Conservation (phyloP, 2,113 vertebrate species). For the Pogonocichla stellata region DNA sequence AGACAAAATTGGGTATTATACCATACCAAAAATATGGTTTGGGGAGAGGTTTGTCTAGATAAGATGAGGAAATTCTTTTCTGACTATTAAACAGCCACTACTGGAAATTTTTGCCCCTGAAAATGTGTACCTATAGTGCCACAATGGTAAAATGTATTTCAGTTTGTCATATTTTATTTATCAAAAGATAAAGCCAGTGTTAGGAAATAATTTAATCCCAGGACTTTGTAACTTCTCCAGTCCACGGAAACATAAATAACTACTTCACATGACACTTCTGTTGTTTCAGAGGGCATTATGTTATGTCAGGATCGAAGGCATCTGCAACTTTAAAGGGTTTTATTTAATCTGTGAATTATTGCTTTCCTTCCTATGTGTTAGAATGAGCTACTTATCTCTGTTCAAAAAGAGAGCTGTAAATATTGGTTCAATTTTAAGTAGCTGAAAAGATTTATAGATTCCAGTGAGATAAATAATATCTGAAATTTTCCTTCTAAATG, state of each 20-base stretch:
- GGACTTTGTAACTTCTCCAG: not conserved
- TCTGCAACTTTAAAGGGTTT: not conserved
- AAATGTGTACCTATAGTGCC: not conserved
- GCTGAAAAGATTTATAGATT: constrained; percentile 32
- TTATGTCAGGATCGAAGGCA: not conserved
- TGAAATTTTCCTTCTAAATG: not conserved
- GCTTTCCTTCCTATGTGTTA: not conserved
- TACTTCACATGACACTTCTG: not conserved
- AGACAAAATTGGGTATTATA: not conserved
- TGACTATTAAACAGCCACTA: not conserved
- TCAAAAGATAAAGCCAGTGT: not conserved
- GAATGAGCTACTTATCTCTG: constrained; percentile 4
- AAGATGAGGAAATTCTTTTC: not conserved
- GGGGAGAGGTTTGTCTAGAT: not conserved
- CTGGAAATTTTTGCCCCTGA: not conserved
- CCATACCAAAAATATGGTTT: not conserved
- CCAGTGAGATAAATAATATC: not conserved
- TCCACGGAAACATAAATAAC: not conserved
- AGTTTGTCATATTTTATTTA: not conserved
- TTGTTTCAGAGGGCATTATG: constrained; percentile 10
- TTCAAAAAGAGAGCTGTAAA: constrained; percentile 1
- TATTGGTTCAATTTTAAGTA: not conserved
- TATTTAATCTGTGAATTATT: constrained; percentile 42
- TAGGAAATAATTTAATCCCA: not conserved
- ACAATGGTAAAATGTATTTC: not conserved